Percentiles rank a stretch among this genome's conserved stretches.
Evolutionary conservation across 2,113 vertebrate species (phyloP).

Genomic region (Lagenorhynchus albirostris): DNA sequence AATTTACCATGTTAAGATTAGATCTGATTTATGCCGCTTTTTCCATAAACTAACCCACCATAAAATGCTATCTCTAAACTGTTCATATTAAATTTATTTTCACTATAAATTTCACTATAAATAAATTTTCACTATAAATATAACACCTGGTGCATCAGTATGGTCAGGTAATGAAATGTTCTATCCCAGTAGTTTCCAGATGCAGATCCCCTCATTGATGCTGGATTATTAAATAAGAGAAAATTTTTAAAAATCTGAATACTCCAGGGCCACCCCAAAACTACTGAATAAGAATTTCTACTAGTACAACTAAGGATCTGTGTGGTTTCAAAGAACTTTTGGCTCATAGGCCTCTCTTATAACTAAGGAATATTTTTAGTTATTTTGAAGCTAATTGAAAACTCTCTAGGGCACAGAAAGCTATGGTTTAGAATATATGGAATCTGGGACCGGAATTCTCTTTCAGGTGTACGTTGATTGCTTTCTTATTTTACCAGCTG

Average conservation of each 20-base stretch:
- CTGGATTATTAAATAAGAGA: not conserved
- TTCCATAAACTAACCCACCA: not conserved
- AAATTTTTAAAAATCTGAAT: not conserved
- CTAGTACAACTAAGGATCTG: not conserved
- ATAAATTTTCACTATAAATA: not conserved
- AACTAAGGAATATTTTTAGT: not conserved
- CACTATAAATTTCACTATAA: not conserved
- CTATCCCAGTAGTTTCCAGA: not conserved
- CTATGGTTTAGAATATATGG: not conserved
- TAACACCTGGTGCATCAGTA: not conserved
- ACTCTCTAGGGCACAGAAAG: not conserved
- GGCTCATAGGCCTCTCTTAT: not conserved
- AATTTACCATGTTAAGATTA: conserved; percentile 8
- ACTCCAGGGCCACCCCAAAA: not conserved
- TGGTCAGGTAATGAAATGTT: not conserved
- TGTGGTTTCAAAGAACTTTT: not conserved
- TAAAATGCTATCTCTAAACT: not conserved
- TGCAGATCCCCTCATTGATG: not conserved
- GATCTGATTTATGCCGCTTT: not conserved
- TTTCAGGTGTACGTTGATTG: not conserved
- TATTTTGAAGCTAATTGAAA: conserved; percentile 2
- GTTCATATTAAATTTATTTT: not conserved
- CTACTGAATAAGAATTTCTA: not conserved
- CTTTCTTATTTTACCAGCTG: not conserved
- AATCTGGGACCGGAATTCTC: not conserved